A percentile compares a stretch with the other conserved stretches of the same genome.
These are phyloP conservation scores for Narcine bancroftii DNA, from an alignment of 2,113 vertebrate species.

Conservation along the genomic window DNA sequence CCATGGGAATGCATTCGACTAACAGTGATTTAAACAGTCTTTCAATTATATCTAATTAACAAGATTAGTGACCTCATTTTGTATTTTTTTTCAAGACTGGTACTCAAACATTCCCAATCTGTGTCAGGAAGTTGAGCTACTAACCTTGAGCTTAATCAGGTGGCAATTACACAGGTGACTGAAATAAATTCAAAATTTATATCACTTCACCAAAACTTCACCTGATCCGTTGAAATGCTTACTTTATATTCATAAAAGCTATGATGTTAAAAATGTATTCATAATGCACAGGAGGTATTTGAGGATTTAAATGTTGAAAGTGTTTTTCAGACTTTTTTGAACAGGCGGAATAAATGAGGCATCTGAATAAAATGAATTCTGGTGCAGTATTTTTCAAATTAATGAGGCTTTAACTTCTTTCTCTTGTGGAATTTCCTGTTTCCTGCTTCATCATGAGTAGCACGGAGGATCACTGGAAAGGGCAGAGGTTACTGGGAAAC, in stretches of 20 bases:
- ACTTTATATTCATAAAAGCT: neutral
- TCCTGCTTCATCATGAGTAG: no score
- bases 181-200: no score
- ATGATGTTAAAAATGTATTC: neutral
- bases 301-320: neutral
- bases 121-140: no score
- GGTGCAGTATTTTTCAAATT: neutral
- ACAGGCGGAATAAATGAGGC: neutral
- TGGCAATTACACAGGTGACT: no score
- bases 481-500: no score
- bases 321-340: neutral
- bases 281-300: neutral
- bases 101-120: no score
- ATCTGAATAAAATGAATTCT: neutral
- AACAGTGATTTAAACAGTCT: neutral
- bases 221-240: neutral
- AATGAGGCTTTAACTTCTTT: constrained; percentile 15
- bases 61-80: no score
- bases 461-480: no score
- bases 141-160: no score
- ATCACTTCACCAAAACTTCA: neutral
- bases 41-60: no score
- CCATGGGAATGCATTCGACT: neutral
- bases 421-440: neutral
- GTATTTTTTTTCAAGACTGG: no score